phyloP scores from a whole-genome alignment of 2,113 vertebrate genomes.

The Cephalopholis sonnerati region DNA sequence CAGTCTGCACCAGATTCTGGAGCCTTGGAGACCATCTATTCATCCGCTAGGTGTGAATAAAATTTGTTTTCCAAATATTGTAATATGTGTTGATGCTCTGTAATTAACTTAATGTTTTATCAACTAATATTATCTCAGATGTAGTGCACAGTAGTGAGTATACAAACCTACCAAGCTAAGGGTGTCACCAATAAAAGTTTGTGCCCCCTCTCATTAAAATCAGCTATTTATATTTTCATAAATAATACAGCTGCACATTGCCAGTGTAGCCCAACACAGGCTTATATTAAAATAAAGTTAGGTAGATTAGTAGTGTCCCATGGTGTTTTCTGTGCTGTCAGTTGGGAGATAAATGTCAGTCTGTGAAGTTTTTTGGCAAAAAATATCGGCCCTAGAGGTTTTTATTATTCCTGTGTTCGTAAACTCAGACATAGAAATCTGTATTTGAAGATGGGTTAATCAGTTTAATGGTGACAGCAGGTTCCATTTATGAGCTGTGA shows the following conservation, averaged over 20 bases:
- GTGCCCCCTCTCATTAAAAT: not conserved
- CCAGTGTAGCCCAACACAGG: not conserved
- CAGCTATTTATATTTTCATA: not conserved
- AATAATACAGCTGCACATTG: not conserved
- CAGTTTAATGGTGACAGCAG: too few species aligned
- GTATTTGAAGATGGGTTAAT: too few species aligned
- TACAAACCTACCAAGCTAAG: not conserved
- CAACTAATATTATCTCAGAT: not conserved
- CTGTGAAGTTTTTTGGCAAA: too few species aligned
- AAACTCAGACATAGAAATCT: too few species aligned
- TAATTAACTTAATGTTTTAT: not conserved
- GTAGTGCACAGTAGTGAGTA: not conserved
- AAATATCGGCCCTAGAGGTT: too few species aligned
- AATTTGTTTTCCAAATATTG: not conserved
- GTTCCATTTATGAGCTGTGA: too few species aligned
- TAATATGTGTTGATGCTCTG: not conserved
- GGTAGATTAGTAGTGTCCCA: not conserved
- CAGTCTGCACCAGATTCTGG: slow-evolving; percentile 95
- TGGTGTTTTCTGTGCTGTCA: not conserved
- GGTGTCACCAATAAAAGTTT: not conserved
- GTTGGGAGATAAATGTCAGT: not conserved
- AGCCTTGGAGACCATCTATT: slow-evolving; percentile 92
- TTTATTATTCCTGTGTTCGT: too few species aligned
- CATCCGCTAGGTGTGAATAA: slow-evolving; percentile 92
- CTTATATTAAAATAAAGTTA: too few species aligned